Conservation (phyloP, 2,888 invertebrate genomes). For the Halictus quadricinctus region DNA sequence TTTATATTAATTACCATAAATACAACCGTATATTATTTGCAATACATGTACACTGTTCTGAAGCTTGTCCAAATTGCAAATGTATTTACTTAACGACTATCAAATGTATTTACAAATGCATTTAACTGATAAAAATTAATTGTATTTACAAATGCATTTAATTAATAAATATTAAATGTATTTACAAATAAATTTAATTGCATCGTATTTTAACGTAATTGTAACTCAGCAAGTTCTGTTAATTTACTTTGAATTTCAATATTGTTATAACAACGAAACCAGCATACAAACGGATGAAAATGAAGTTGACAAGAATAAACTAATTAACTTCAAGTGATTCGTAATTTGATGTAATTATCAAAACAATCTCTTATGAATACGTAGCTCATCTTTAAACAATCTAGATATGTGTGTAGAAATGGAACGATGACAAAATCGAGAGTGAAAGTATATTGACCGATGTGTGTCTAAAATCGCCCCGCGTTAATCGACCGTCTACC, state of each 20-base stretch:
- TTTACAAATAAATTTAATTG: background rate
- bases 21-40: no score
- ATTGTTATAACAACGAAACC: background rate
- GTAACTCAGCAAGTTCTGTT: background rate
- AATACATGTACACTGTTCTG: no score
- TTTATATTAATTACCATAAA: no score
- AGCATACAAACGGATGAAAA: background rate
- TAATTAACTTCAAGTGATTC: background rate
- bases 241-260: background rate
- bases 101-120: no score
- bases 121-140: no score
- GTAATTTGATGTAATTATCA: background rate
- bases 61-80: no score
- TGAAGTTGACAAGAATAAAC: background rate
- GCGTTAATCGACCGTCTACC: slow-evolving; percentile 61
- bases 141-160: background rate
- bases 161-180: background rate
- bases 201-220: background rate
- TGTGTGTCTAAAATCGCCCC: background rate
- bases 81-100: no score
- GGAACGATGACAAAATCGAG: background rate
- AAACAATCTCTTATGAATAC: background rate
- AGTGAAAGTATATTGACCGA: background rate
- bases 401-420: background rate
- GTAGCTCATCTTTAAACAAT: background rate